Conservation (phyloP, 2,797 vertebrate species). For the Decapterus maruadsi region DNA sequence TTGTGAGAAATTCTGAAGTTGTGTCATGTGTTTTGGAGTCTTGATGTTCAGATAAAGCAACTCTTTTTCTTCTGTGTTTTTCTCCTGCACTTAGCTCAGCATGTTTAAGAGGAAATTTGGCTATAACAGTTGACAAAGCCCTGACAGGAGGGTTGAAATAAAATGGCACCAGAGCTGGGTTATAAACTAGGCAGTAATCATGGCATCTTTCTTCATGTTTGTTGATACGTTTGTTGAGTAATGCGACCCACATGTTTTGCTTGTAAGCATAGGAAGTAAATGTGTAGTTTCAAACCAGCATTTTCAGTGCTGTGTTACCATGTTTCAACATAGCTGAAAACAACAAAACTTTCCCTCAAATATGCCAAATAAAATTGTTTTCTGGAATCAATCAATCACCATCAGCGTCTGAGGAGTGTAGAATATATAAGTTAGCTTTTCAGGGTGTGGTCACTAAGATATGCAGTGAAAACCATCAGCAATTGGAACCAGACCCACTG, state of each 20-base stretch:
- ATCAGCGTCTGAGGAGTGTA: slow-evolving; percentile 14
- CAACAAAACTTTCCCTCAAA: slow-evolving; percentile 36
- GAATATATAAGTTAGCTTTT: not conserved
- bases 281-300: slow-evolving; percentile 8
- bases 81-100: not conserved
- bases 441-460: slow-evolving; percentile 39
- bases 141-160: slow-evolving; percentile 36
- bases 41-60: slow-evolving; percentile 21
- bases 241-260: slow-evolving; percentile 45
- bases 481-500: slow-evolving; percentile 54
- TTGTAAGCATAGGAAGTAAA: slow-evolving; percentile 31
- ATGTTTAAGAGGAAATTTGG: not conserved
- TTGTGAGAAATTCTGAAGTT: not conserved
- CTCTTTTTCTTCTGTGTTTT: not conserved
- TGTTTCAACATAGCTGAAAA: slow-evolving; percentile 30
- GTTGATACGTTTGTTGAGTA: slow-evolving; percentile 39
- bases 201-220: slow-evolving; percentile 40
- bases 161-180: slow-evolving; percentile 30
- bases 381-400: slow-evolving; percentile 22
- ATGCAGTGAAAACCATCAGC: slow-evolving; percentile 52
- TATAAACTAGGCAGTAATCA: slow-evolving; percentile 18
- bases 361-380: slow-evolving; percentile 20
- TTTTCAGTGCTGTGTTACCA: slow-evolving; percentile 20
- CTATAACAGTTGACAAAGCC: not conserved
- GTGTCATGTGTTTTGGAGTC: slow-evolving; percentile 5